Base-by-base conservation (phyloP, 92 coral and sea anemone species). In the Actinernus sp. region DNA sequence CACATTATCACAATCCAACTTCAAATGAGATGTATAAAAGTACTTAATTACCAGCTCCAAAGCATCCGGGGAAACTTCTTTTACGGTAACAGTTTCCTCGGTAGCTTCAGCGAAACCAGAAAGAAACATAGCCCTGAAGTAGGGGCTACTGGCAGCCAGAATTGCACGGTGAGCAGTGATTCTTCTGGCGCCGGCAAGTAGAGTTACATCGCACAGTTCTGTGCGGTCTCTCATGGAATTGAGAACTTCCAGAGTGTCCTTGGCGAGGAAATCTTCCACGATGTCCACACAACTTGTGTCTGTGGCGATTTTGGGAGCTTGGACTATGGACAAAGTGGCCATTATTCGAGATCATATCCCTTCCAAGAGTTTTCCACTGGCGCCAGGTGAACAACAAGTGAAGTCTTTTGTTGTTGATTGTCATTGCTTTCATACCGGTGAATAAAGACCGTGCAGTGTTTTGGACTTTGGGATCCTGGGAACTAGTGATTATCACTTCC, bases 111-210 rank as follows among this genome's bases (percentile, higher is more conserved):
- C 76, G 76, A 95, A 95, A 8, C 93, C 97, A 48, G 99, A 95
- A 47, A 95, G 75, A 64, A 95, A 95, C 99, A 95, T 95, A 10
- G 93, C 99, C 50, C 99, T 80, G 47, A 95, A 95, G 70, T 95
- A 95, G 24, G 99, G 99, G 59, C 97, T 91, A 66, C 97, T 83
- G 2, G 99, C 99, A 40, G 99, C 99, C 73, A 95, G 65, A 65
- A 95, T 89, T 29, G 91, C 99, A 21, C 92, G 78, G 33, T 95
- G 99, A 32, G 99, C 97, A 29, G 68, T 63, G 17, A 95, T 72
- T 33, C 79, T 90, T 13, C 74, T 67, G 51, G 64, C 82, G 7
- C 67, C 81, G 4, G 83, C 99, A 29, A 91, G 79, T 60, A 95
- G 76, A 27, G 83, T 79, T 7, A 95, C 97, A 71, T 95, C 99